phyloP scores from a whole-genome alignment of 1,140 invertebrate species.

The Temnothorax longispinosus region DNA sequence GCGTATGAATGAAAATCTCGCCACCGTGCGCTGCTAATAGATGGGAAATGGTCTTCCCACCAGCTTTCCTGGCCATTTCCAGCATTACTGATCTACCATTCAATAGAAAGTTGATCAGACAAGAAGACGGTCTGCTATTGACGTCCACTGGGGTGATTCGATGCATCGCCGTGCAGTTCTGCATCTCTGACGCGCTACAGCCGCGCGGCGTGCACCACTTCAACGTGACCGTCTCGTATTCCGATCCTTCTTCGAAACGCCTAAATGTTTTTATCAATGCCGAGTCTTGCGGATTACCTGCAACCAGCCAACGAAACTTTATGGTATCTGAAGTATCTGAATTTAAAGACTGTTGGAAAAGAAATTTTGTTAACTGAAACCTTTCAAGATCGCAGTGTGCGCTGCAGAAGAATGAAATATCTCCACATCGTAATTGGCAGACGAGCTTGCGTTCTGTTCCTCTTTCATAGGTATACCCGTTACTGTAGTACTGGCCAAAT shows the following conservation, averaged over 20 bases:
- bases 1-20: slow-evolving; percentile 97
- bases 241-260: slow-evolving; percentile 88
- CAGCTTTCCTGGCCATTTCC: slow-evolving; percentile 95
- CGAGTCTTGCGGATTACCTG: slow-evolving; percentile 83
- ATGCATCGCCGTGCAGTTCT: slow-evolving; percentile 93
- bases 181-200: slow-evolving; percentile 91
- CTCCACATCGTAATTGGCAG: slow-evolving; percentile 99
- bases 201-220: slow-evolving; percentile 98
- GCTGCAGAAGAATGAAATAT: slow-evolving; percentile 95
- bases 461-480: slow-evolving; percentile 99
- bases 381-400: slow-evolving; percentile 92
- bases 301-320: neutral
- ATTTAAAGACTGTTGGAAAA: neutral
- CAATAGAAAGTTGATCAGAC: slow-evolving; percentile 97
- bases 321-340: neutral
- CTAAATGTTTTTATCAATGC: slow-evolving; percentile 83
- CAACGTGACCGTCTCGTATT: slow-evolving; percentile 92
- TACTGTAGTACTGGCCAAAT: slow-evolving; percentile 97
- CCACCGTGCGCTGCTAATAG: slow-evolving; percentile 97
- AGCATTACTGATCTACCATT: slow-evolving; percentile 97
- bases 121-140: slow-evolving; percentile 97
- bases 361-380: slow-evolving; percentile 68
- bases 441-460: slow-evolving; percentile 99
- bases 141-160: slow-evolving; percentile 98
- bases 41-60: slow-evolving; percentile 96